Evolutionary conservation across 2,888 invertebrate genomes (phyloP).

Genomic region (Apotomis turbidana): DNA sequence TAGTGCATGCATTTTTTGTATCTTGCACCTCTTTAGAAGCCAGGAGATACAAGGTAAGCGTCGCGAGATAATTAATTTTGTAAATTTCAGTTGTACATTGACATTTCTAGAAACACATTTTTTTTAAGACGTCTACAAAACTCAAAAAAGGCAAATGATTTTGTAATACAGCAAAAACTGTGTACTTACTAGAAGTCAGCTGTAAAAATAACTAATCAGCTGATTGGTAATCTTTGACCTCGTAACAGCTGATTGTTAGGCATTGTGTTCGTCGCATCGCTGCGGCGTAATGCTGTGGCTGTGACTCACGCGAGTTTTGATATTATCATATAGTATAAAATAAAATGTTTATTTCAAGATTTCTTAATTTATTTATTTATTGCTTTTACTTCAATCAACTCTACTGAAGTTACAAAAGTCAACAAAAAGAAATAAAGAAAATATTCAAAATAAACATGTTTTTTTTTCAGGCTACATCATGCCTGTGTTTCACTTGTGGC

Average conservation of each 20-base stretch:
- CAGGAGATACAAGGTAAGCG: slow-evolving; percentile 91
- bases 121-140: slow-evolving; percentile 5
- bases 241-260: slow-evolving; percentile 67
- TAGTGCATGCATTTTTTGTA: slow-evolving; percentile 94
- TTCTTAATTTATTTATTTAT: too few relatives aligned
- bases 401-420: neutral
- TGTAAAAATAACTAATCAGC: slow-evolving; percentile 65
- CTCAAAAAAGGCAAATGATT: slow-evolving; percentile 1
- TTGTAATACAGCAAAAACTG: neutral
- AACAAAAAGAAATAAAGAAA: slow-evolving; percentile 4
- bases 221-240: slow-evolving; percentile 76
- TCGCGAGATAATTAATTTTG: slow-evolving; percentile 23
- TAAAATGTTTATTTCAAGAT: neutral
- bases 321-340: neutral
- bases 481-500: slow-evolving; percentile 92
- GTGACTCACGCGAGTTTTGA: slow-evolving; percentile 44
- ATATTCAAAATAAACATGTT: slow-evolving; percentile 27
- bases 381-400: too few relatives aligned
- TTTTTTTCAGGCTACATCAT: slow-evolving; percentile 88
- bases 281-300: slow-evolving; percentile 45
- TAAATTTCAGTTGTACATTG: slow-evolving; percentile 27
- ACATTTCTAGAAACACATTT: slow-evolving; percentile 22
- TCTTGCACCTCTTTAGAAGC: slow-evolving; percentile 91
- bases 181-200: slow-evolving; percentile 44
- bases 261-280: slow-evolving; percentile 35